Conservation (phyloP, 1,140 invertebrate genomes). For the Mya arenaria region DNA sequence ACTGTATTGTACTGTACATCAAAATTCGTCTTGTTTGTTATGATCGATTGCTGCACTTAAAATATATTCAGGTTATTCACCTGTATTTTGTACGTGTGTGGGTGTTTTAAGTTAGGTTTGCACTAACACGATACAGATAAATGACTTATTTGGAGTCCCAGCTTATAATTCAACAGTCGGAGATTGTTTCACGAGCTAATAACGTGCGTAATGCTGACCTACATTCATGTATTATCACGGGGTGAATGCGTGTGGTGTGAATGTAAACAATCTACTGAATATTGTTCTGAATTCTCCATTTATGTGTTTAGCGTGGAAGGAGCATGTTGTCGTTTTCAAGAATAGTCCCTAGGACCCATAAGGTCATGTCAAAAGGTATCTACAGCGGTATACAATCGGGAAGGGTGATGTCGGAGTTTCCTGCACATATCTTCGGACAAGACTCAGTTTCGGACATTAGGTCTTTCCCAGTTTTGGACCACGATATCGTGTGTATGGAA, state of each 20-base stretch:
- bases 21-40: too few species aligned
- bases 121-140: too few species aligned
- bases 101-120: too few species aligned
- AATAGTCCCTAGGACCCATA: constrained; percentile 6
- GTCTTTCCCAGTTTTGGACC: neutral
- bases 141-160: too few species aligned
- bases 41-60: too few species aligned
- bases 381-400: neutral
- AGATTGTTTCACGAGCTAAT: too few species aligned
- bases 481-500: constrained; percentile 9
- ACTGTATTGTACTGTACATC: too few species aligned
- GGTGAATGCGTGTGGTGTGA: constrained; percentile 43
- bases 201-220: too few species aligned
- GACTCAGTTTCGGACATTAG: neutral
- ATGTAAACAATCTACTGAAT: constrained; percentile 29
- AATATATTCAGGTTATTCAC: too few species aligned
- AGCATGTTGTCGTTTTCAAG: constrained; percentile 31
- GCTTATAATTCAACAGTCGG: too few species aligned
- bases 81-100: too few species aligned
- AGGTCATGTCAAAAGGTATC: neutral
- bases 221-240: too few species aligned
- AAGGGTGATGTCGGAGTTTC: neutral
- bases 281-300: neutral
- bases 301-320: neutral
- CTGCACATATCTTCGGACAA: constrained; percentile 20